phyloP scores from a whole-genome alignment of 2,113 vertebrate species.

The Phyllostomus hastatus region DNA sequence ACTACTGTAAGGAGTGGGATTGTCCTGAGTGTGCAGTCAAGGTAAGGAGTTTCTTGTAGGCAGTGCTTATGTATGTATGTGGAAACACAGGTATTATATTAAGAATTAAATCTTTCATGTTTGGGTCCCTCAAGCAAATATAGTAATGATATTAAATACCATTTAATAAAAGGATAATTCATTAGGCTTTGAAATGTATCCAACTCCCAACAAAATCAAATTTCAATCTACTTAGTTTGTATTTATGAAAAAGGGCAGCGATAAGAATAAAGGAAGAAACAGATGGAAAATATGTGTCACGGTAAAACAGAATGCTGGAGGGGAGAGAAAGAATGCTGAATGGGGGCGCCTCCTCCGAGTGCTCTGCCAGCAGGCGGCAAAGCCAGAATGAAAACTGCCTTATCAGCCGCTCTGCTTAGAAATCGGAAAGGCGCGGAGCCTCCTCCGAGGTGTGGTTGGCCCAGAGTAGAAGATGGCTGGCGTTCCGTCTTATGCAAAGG shows the following conservation, averaged over 20 bases:
- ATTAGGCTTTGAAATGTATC: not conserved
- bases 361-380: not conserved
- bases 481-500: not conserved
- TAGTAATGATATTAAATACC: not conserved
- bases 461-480: not conserved
- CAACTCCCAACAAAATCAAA: not conserved
- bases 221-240: not conserved
- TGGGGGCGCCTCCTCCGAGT: not conserved
- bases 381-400: not conserved
- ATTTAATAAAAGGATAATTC: not conserved
- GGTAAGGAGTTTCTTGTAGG: not conserved
- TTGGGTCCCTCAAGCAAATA: not conserved
- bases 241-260: not conserved
- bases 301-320: not conserved
- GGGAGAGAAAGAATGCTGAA: not conserved
- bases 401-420: not conserved
- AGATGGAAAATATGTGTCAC: not conserved
- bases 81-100: not conserved
- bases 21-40: not conserved
- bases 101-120: not conserved
- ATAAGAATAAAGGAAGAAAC: not conserved
- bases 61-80: not conserved
- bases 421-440: not conserved
- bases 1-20: not conserved
- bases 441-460: not conserved